Conservation (phyloP, 2,888 invertebrate genomes). For the Sinotaia quadrata region DNA sequence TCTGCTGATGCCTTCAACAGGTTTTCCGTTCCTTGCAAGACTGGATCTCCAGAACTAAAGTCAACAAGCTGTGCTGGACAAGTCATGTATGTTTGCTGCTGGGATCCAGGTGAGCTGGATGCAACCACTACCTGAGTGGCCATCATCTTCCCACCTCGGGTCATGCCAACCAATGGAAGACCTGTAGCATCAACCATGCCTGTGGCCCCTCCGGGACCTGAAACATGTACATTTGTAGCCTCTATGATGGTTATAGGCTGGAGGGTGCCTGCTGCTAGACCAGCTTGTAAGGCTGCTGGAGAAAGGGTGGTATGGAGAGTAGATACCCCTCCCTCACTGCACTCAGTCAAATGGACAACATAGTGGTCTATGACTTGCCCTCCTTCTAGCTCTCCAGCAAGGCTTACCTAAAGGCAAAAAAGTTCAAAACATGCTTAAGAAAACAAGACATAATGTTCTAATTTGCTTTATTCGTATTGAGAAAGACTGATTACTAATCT, state of each 20-base stretch:
- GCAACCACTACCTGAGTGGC: conserved; percentile 36
- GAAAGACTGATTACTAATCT: no score
- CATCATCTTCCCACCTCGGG: conserved; percentile 34
- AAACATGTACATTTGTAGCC: conserved; percentile 50
- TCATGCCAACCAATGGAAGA: conserved; percentile 17
- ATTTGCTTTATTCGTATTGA: no score
- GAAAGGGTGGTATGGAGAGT: conserved; percentile 58
- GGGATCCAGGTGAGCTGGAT: conserved; percentile 8
- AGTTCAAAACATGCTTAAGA: conserved; percentile 4
- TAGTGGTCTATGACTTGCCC: conserved; percentile 50
- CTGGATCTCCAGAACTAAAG: conserved; percentile 45
- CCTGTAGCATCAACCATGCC: conserved; percentile 12
- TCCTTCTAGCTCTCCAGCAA: conserved; percentile 16
- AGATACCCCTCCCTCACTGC: conserved; percentile 43
- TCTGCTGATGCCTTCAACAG: conserved; percentile 51
- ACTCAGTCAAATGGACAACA: conserved; percentile 51
- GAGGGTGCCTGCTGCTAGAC: conserved; percentile 35
- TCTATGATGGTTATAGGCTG: conserved; percentile 64
- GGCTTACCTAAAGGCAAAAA: neutral
- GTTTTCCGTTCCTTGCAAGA: conserved; percentile 53
- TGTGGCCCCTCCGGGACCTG: conserved; percentile 36
- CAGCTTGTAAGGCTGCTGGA: conserved; percentile 37
- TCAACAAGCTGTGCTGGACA: conserved; percentile 47
- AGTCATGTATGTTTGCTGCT: conserved; percentile 39
- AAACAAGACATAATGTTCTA: no score